Conservation (phyloP, 2,113 vertebrate genomes). For the Eclectus roratus region DNA sequence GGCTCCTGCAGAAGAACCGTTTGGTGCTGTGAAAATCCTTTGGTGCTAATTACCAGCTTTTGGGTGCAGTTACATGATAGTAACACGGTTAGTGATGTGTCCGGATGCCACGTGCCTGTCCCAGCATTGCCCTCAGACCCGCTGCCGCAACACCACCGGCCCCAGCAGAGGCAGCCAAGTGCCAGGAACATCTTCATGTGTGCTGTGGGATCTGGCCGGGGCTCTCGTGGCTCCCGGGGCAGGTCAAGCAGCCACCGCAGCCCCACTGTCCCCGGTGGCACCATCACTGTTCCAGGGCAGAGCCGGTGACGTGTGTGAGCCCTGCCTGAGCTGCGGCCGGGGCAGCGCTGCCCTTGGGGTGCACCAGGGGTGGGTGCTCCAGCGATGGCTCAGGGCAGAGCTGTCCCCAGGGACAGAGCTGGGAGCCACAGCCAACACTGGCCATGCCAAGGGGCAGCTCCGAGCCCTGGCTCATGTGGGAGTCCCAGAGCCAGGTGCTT, state of each 20-base stretch:
- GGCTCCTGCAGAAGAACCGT: background rate
- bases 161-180: rapidly evolving
- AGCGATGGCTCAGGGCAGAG: rapidly evolving
- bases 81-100: background rate
- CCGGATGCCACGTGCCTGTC: rapidly evolving
- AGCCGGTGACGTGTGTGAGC: background rate
- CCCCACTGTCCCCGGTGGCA: background rate
- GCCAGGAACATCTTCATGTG: background rate
- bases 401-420: background rate
- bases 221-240: background rate
- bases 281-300: background rate
- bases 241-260: background rate
- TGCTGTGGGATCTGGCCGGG: background rate
- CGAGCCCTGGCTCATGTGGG: rapidly evolving
- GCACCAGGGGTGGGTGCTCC: background rate
- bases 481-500: background rate
- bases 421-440: rapidly evolving
- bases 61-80: background rate
- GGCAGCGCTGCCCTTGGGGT: background rate
- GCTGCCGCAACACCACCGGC: rapidly evolving
- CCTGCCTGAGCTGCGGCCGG: background rate
- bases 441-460: rapidly evolving
- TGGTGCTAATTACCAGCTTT: background rate
- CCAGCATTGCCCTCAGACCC: rapidly evolving
- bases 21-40: background rate